Percentiles rank a stretch among this genome's conserved stretches.
Conservation (phyloP, 1,140 invertebrate genomes). For the Philopotamus ludificatus region DNA sequence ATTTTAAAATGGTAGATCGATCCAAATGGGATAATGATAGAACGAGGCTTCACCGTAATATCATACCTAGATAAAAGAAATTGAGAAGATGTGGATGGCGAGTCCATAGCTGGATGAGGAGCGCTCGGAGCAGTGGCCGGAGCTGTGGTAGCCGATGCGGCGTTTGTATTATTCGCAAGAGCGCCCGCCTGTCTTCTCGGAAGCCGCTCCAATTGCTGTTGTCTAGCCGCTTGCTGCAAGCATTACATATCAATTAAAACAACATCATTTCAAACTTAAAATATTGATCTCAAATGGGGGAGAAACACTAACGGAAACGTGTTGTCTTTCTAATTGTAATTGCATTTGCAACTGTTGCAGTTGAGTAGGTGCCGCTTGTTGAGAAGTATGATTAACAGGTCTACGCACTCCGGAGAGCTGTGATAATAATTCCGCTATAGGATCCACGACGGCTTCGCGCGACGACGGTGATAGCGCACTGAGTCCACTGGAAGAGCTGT, state of each 20-base stretch:
- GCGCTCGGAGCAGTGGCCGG: slow-evolving; percentile 39
- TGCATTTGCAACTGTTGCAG: slow-evolving; percentile 89
- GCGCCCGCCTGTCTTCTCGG: slow-evolving; percentile 68
- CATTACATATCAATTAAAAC: neutral
- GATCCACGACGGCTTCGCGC: slow-evolving; percentile 87
- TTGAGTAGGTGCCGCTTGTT: slow-evolving; percentile 56
- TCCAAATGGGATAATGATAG: too few relatives aligned
- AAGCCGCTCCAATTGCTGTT: slow-evolving; percentile 83
- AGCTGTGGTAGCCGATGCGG: slow-evolving; percentile 38
- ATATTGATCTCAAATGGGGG: neutral
- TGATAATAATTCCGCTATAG: slow-evolving; percentile 89
- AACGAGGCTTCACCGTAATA: too few relatives aligned
- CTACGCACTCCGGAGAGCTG: slow-evolving; percentile 88
- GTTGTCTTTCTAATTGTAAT: slow-evolving; percentile 81
- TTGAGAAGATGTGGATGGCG: slow-evolving; percentile 43
- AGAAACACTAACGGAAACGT: slow-evolving; percentile 63
- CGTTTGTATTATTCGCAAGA: slow-evolving; percentile 44
- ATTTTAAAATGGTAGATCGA: too few relatives aligned
- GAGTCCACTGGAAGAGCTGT: slow-evolving; percentile 74
- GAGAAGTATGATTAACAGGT: slow-evolving; percentile 49
- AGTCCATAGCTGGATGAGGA: slow-evolving; percentile 44
- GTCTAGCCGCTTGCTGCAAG: slow-evolving; percentile 57
- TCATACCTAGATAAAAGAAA: slow-evolving; percentile 49
- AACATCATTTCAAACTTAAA: neutral
- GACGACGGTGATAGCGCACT: slow-evolving; percentile 78